Conservation (phyloP, 1,140 invertebrate genomes). For the Tetragnatha versicolor region DNA sequence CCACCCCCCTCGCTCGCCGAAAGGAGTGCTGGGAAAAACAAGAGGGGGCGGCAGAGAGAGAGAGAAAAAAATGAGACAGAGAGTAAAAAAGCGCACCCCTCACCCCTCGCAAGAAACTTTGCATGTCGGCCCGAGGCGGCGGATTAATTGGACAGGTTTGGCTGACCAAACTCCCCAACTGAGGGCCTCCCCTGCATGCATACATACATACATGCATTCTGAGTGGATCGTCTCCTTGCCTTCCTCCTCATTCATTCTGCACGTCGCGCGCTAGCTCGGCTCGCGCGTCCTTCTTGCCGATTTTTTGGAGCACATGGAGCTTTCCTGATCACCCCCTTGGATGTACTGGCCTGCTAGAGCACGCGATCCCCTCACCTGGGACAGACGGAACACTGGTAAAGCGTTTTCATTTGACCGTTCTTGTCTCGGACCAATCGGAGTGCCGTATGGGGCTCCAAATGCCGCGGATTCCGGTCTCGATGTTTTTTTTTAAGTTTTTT, state of each 20-base stretch:
- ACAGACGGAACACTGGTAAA: neutral
- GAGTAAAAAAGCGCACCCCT: neutral
- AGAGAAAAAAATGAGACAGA: neutral
- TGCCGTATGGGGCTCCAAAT: too few species aligned
- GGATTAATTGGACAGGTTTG: constrained; percentile 56
- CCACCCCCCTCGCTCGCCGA: neutral
- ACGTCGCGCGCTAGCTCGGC: too few species aligned
- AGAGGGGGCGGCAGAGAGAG: neutral
- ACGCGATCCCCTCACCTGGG: constrained; percentile 20
- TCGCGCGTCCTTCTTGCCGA: too few species aligned
- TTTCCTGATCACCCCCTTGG: neutral
- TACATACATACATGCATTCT: constrained; percentile 38
- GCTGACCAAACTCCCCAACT: constrained; percentile 52
- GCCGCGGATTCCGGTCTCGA: too few species aligned
- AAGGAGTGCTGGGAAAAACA: constrained; percentile 9
- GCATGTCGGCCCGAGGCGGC: constrained; percentile 49
- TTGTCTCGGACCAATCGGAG: too few species aligned
- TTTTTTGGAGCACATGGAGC: neutral
- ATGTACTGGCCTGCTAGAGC: neutral
- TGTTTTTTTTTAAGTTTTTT: too few species aligned
- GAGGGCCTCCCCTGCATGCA: constrained; percentile 41
- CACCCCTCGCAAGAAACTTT: constrained; percentile 45
- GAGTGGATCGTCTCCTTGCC: constrained; percentile 33
- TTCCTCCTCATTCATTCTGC: constrained; percentile 29
- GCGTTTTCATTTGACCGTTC: too few species aligned